Conservation (phyloP, 2,888 invertebrate species). For the Calephelis perditalis region DNA sequence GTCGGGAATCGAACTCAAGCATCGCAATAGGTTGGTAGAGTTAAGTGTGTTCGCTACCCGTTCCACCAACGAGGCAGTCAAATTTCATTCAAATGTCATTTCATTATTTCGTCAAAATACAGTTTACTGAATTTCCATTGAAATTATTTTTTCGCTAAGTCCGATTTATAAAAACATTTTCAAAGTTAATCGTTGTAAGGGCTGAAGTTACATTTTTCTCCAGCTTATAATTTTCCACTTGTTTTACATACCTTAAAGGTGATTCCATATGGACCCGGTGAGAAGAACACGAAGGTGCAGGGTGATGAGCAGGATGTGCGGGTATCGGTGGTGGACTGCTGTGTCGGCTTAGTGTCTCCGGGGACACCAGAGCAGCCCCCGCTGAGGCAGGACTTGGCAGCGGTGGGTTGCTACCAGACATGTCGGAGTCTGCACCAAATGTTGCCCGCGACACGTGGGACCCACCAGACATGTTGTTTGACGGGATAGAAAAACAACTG, state of each 20-base stretch:
- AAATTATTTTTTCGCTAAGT: too few species aligned
- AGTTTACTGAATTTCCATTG: too few species aligned
- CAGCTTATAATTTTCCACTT: not conserved
- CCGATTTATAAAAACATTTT: too few species aligned
- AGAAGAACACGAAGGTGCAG: constrained; percentile 72
- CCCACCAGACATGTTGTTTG: constrained; percentile 81
- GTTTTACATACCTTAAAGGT: constrained; percentile 58
- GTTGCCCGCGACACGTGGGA: constrained; percentile 76
- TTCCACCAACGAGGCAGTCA: not conserved
- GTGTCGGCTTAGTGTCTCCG: constrained; percentile 83
- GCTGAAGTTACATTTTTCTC: too few species aligned
- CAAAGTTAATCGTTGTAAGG: too few species aligned
- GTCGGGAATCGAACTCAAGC: too few species aligned
- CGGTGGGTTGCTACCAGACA: constrained; percentile 75
- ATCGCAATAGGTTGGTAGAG: not conserved
- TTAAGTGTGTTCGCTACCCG: not conserved
- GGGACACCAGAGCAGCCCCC: constrained; percentile 85
- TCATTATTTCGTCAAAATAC: too few species aligned
- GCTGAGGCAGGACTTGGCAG: constrained; percentile 86
- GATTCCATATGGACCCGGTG: constrained; percentile 77
- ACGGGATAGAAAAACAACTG: constrained; percentile 79
- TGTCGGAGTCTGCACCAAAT: constrained; percentile 61
- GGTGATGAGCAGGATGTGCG: constrained; percentile 70
- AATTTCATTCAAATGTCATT: too few species aligned
- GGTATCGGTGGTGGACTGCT: constrained; percentile 76